Evolutionary conservation across 1,140 invertebrate genomes (phyloP), one percentile per base, ranked within the genome.

Genomic region (Hycleus cichorii): DNA sequence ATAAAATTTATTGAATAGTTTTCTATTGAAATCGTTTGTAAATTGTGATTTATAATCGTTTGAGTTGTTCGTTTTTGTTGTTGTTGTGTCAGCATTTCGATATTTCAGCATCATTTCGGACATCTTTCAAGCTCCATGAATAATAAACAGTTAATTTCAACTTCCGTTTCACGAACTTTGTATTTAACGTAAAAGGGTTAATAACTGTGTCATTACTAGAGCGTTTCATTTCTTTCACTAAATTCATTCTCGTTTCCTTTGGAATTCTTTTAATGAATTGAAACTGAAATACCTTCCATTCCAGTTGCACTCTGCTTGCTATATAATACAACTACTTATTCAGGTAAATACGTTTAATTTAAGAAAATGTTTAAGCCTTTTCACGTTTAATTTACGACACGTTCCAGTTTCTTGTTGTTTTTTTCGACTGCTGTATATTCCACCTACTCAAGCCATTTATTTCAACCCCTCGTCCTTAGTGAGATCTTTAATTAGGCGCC

Each of bases 311-410:
- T 32, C 7, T 7, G 4, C 3, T 32, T 5, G 7, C 32, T 32
- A 4, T 18, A 18, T 18, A 7, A 4, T 32, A 32, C 32, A 24
- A 42, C 45, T 43, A 55, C 44, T 55, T 55, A 45, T 47, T 38
- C 65, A 65, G 64, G 65, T 67, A 67, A 65, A 65, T 64, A 67
- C 65, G 58, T 67, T 67, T 67, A 65, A 67, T 67, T 67, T 65
- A 60, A 63, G 61, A 51, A 60, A 62, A 63, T 59, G 62, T 64
- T 62, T 54, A 39, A 52, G 58, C 59, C 64, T 68, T 65, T 66
- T 58, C 7, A 4, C 32, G 32, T 32, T 7, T 32, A 32, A 32
- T 32, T 32, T 32, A 32, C 32, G 32, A 32, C 32, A 7, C 32
- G 32, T 32, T 7, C 32, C 7, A 32, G 32, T 32, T 32, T 32